A percentile compares a stretch with the other conserved stretches of the same genome.
phyloP scores from a whole-genome alignment of 2,113 vertebrate species.

The Neolamprologus kungweensis region DNA sequence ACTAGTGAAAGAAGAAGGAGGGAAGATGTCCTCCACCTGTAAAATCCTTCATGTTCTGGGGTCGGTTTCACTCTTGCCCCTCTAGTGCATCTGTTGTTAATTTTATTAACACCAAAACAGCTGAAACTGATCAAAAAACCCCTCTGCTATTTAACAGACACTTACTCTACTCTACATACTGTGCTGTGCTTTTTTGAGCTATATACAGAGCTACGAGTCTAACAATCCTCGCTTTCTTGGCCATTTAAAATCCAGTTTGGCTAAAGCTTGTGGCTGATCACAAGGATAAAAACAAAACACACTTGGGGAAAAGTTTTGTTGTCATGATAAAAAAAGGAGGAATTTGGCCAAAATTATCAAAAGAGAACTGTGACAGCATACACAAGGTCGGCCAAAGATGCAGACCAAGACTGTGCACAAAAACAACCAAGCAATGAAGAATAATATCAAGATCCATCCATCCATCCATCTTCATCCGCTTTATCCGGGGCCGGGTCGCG shows the following conservation, averaged over 20 bases:
- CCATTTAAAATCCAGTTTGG: neutral
- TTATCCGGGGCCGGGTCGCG: too few relatives aligned
- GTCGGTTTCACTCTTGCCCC: neutral
- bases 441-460: too few relatives aligned
- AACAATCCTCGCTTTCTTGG: neutral
- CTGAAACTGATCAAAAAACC: neutral
- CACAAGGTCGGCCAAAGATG: neutral
- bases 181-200: neutral
- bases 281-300: neutral
- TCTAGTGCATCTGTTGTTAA: neutral
- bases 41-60: fast-evolving
- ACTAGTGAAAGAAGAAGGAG: neutral
- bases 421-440: neutral
- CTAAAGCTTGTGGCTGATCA: neutral
- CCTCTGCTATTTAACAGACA: neutral
- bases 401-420: neutral
- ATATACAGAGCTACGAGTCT: fast-evolving
- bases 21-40: neutral
- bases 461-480: too few relatives aligned
- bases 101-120: neutral
- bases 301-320: neutral
- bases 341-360: neutral
- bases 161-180: neutral
- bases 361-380: neutral
- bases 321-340: neutral